Base-by-base conservation (phyloP, 2,797 vertebrate genomes). In the Oreortyx pictus region DNA sequence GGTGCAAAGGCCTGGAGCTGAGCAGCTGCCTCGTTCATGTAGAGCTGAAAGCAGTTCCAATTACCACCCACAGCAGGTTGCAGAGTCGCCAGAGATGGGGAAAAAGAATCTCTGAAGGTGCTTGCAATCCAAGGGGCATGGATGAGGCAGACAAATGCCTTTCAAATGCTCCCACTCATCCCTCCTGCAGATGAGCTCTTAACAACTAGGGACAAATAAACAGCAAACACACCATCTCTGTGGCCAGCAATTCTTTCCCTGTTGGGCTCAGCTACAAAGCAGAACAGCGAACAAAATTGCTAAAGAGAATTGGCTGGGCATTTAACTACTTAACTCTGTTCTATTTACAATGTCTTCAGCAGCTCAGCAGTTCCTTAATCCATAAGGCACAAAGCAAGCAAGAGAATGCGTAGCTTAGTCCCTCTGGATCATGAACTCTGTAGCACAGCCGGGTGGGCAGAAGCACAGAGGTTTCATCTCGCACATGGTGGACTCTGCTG, bases 301-400 rank as follows among this genome's bases (percentile, higher is more conserved):
- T 95, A 84, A 89, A 94, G 59, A 89, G 88, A 88, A 59, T 91
- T 88, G 94, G 78, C 89, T 80, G 80, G 60, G 86, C 35, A 79
- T 79, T 95, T 72, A 86, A 81, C 89, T 91, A 78, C 61, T 92
- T 81, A 89, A 92, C 70, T 94, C 87, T 92, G 70, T 90, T 91
- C 67, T 84, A 41, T 84, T 94, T 62, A 83, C 29, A 68, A 91
- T 68, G 31, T 71, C 79, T 88, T 56, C 87, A 74, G 88, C 74
- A 91, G 70, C 74, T 94, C 92, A 85, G 89, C 79, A 22, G 76
- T 93, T 78, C 37, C 52, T 73, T 86, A 93, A 94, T 87, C 66
- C 49, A 4, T 9, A 87, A 92, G 79, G 56, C 57, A 89, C 62
- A 35, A 71, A 72, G 76, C 31, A 76, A 72, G 71, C 65, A 37